Conservation (phyloP, 2,113 vertebrate genomes). For the Pseudorhombus dupliciocellatus region DNA sequence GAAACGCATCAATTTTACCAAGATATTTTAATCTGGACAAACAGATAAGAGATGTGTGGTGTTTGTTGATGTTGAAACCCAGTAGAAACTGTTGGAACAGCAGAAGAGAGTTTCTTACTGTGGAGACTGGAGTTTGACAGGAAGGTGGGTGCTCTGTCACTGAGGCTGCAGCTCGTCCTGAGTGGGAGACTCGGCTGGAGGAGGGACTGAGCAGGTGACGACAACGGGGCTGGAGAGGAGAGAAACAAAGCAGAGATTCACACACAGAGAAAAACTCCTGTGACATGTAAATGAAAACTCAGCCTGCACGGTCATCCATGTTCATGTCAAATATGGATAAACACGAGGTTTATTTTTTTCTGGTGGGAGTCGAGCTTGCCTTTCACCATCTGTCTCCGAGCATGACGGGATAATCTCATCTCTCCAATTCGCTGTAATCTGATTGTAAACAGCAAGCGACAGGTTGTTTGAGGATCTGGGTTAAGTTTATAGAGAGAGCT, state of each 20-base stretch:
- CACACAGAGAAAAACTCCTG: neutral
- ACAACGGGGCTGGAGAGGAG: conserved; percentile 60
- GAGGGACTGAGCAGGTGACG: conserved; percentile 61
- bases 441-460: conserved; percentile 39
- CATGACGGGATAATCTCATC: conserved; percentile 45
- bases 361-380: conserved; percentile 6
- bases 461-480: conserved; percentile 55
- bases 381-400: conserved; percentile 42
- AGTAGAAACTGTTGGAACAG: neutral
- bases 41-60: neutral
- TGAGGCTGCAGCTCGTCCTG: conserved; percentile 68
- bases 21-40: neutral
- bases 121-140: conserved; percentile 76
- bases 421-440: conserved; percentile 54
- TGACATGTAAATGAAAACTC: conserved; percentile 1
- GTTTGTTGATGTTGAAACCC: neutral
- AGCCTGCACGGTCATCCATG: conserved; percentile 2
- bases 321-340: conserved; percentile 14
- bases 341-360: conserved; percentile 6
- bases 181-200: conserved; percentile 62
- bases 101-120: conserved; percentile 72
- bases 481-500: conserved; percentile 22
- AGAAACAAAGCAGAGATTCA: conserved; percentile 40
- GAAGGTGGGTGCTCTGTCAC: conserved; percentile 80
- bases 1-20: neutral